Base-by-base conservation (phyloP, 2,797 vertebrate species). In the Toxotes lorentzi region DNA sequence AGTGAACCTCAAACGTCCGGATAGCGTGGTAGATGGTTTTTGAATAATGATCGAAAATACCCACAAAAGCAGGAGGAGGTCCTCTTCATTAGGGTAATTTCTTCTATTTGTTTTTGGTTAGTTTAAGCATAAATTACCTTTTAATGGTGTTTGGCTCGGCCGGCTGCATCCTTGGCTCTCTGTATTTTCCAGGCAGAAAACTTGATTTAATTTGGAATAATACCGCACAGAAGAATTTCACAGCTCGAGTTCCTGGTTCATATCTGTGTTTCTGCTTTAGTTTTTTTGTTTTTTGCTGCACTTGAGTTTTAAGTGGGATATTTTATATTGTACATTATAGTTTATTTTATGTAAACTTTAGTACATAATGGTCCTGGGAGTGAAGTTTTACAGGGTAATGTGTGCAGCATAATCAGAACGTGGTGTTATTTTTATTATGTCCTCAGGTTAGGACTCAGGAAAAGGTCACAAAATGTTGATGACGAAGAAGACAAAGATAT, bases 401-500 rank as follows among this genome's bases (percentile, higher is more conserved):
- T 66, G 9, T 41, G 9, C 23, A 48, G 7, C 3, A 4, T 64
- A 40, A 70, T 58, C 21, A 35, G 23, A 58, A 34, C 27, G n/a
- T 43, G 0, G 17, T 78, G n/a, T 63, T 53, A 2, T 45, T 70
- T 1, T 73, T 71, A 12, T 62, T 7, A 7, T 61, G 34, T 72
- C 19, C 45, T 48, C 43, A 91, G 91, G 51, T 76, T 60, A 32
- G 68, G 43, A 17, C 24, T 57, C 30, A 80, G 67, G 56, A 90
- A 74, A 59, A 73, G 19, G 61, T 67, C 53, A 4, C 84, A 70
- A 0, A 63, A 66, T 19, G 7, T 12, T 21, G 60, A 70, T 2
- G 60, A 74, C 13, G n/a, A 47, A 13, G 82, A 90, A 9, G 81
- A 88, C 45, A 54, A 72, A 70, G 89, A 88, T 17, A 59, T 82